These are phyloP conservation scores for Triplophysa yarkandensis DNA, from an alignment of 2,797 vertebrate genomes.

Conservation along the genomic window DNA sequence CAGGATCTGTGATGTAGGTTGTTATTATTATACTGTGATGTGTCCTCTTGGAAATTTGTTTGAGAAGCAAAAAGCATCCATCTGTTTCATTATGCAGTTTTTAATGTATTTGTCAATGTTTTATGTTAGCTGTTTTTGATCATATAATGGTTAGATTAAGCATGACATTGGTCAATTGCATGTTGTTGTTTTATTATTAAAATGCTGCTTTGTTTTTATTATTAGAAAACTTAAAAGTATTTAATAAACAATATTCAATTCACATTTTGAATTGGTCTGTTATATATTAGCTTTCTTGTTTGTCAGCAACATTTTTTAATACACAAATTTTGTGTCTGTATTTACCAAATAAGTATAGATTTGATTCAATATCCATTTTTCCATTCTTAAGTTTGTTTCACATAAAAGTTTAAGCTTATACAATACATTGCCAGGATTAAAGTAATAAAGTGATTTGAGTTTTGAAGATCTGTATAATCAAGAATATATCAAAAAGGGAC, in stretches of 20 bases:
- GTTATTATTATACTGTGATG: slow-evolving; percentile 4
- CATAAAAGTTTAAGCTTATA: neutral
- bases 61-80: neutral
- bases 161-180: neutral
- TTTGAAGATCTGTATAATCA: too few relatives aligned
- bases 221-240: slow-evolving; percentile 3
- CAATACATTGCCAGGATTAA: neutral
- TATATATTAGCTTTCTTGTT: neutral
- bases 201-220: slow-evolving; percentile 19
- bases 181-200: slow-evolving; percentile 5
- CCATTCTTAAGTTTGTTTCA: neutral
- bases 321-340: neutral
- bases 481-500: too few relatives aligned
- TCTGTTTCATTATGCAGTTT: neutral
- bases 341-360: neutral
- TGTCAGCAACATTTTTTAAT: neutral
- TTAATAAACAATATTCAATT: slow-evolving; percentile 29
- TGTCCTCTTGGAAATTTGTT: neutral
- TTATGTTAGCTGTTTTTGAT: neutral
- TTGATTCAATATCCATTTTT: neutral
- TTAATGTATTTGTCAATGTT: neutral
- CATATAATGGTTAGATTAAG: neutral
- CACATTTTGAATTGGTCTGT: neutral
- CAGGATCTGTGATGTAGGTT: slow-evolving; percentile 27
- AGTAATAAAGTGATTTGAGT: neutral